Evolutionary conservation across 2,888 invertebrate genomes (phyloP).

Genomic region (Drosophila nigritarsus): DNA sequence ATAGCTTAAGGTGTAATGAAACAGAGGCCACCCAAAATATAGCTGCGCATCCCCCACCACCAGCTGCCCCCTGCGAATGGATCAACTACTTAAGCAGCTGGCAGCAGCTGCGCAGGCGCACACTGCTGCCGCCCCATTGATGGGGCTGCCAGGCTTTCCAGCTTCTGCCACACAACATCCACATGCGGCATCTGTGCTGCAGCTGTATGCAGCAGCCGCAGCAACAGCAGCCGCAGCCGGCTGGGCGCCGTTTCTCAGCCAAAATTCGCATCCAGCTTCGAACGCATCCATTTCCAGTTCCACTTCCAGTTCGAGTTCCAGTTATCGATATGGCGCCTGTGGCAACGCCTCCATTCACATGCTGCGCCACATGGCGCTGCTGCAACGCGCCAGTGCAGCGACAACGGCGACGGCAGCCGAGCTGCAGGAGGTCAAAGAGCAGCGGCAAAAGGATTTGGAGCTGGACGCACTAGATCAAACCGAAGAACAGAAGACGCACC

Average conservation of each 20-base stretch:
- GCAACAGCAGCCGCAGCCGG: conserved; percentile 86
- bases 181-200: conserved; percentile 86
- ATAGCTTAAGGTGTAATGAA: conserved; percentile 34
- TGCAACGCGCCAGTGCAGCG: conserved; percentile 58
- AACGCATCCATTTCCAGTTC: conserved; percentile 2
- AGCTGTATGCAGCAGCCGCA: conserved; percentile 89
- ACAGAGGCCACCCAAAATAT: conserved; percentile 36
- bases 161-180: conserved; percentile 17
- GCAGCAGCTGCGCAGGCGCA: conserved; percentile 85
- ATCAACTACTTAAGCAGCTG: conserved; percentile 86
- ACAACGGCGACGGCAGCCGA: neutral
- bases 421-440: conserved; percentile 17
- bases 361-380: conserved; percentile 67
- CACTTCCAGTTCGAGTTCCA: conserved; percentile 24
- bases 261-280: conserved; percentile 49
- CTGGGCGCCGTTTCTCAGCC: conserved; percentile 87
- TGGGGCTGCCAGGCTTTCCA: conserved; percentile 12
- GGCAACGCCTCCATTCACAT: conserved; percentile 50
- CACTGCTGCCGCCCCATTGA: conserved; percentile 18
- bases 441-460: conserved; percentile 22
- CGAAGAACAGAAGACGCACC: neutral
- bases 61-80: conserved; percentile 52
- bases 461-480: neutral
- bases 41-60: conserved; percentile 3
- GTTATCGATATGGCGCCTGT: conserved; percentile 29